Evolutionary conservation across 2,113 vertebrate species (phyloP), one percentile per base, ranked within the genome.

Genomic region (Tringa solitaria): DNA sequence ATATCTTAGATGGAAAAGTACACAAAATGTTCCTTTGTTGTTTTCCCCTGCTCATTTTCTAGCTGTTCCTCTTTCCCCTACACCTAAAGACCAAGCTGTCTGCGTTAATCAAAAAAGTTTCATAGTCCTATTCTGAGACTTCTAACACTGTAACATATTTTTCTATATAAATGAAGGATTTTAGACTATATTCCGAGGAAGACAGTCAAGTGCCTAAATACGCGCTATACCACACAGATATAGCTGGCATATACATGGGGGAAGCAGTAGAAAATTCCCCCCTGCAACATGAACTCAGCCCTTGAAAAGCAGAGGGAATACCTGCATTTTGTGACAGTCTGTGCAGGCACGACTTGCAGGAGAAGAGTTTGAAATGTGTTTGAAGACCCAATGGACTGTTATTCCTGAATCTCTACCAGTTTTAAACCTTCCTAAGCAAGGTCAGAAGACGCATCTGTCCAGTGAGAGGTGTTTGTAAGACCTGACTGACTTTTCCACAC

Each of bases 1-100:
- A 7, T 46, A 90, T 63, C 69, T 93, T 37, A 63, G 23, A 64
- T 75, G 90, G 80, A 90, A 82, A 94, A 94, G 43, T 93, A 95
- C 61, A 92, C 70, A 80, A 64, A 81, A 30, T 2, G 12, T 75
- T 81, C 65, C 75, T 91, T 35, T 57, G 54, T 65, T 14, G 0
- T 43, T 64, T 60, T 14, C n/a, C 37, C n/a, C 46, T 68, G 21
- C 30, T 75, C 69, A 28, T 48, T 83, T 90, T 77, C 48, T 35
- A 67, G 56, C 37, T 60, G 18, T 22, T 83, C 51, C 65, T 85
- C 59, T 73, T 86, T 73, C 45, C 64, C 15, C 30, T 39, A 26
- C 30, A 81, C 37, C 41, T 75, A 22, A 92, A 75, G 65, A 63
- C 32, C 45, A 79, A 90, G 63, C 27, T 51, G 41, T 27, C 43